Base-by-base conservation (phyloP, 2,888 invertebrate species). In the Vannuccia rotundouncinata region DNA sequence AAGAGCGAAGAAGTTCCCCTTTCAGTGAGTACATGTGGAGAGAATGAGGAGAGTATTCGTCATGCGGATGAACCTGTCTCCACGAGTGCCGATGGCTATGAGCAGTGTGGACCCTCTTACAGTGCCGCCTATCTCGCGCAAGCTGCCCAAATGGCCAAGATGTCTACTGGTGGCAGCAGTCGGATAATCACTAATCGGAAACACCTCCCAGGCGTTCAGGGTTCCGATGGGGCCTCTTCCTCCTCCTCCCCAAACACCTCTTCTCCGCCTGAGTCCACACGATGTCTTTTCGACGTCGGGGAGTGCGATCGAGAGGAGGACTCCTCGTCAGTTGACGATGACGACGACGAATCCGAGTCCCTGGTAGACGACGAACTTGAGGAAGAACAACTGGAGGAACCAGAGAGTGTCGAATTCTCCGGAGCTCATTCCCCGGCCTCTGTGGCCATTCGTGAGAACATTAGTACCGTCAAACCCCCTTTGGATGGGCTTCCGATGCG, bases 221-320 rank as follows among this genome's bases (percentile, higher is more conserved):
- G 25, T 2, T 2, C 5, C 10, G 66, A 2, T 22, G 17, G 10
- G 17, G 66, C 25, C 17, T 66, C 66, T 5, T 22, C 66, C 5
- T 66, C 66, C 10, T 66, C 66, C 22, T 66, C 66, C 2, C 66
- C 66, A 17, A 66, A 66, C 22, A 66, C 66, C 5, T 66, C 66
- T 22, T 66, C 66, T n/a, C 66, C 66, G 22, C 66, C 66, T 22
- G 66, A 66, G 66, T 66, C 66, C 66, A 66, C 66, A n/a, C 5
- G 66, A 5, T 66, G 66, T 27, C 66, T 66, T 2, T 66, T 66
- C 22, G 66, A 66, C 22, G 66, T 66, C 5, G 66, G 66, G 10
- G 66, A 66, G 66, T 66, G 66, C 25, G 66, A 66, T 27, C 66
- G 66, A 5, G 66, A 66, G 66, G 66, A 66, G 10, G 66, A 66